Base-by-base conservation (phyloP, 1,140 invertebrate genomes). In the Pseudoatta argentina region DNA sequence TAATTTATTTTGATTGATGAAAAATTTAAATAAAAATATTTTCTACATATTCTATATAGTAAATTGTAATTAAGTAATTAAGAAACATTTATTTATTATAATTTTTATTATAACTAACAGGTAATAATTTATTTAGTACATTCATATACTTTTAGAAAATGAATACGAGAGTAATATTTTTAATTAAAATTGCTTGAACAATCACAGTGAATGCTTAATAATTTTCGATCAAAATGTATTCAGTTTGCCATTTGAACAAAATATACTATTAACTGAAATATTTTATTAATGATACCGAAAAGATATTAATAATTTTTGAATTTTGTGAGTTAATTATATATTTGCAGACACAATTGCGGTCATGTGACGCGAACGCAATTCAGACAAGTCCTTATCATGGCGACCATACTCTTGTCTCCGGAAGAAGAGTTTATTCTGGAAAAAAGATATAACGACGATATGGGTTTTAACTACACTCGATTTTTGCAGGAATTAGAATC, bases 391-490 rank as follows among this genome's bases (percentile, higher is more conserved):
- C 94, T 97, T 81, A 94, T 96, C 67, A 95, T 96, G 44, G 96
- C 96, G 87, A 96, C 96, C 39, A 96, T 97, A 90, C 93, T 97
- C 48, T 93, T 97, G 3, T 95, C 97, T 0, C 93, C 95, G 66
- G 95, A 96, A 87, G 97, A 97, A 91, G 91, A 97, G n/a, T 96
- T 96, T 64, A 96, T 97, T n/a, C 94, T 97, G 21, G 96, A 97
- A 87, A 93, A 95, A 86, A 95, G 96, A 66, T 97, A 97, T 92
- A 96, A 96, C 66, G 96, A 97, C 91, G 96, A 97, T 90, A 92
- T 96, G 79, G 97, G 97, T 24, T 97, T 97, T 91, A 96, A 96
- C 94, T 97, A 97, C 91, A 94, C 95, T 55, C 95, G 95, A 86
- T 96, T 97, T 86, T 92, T 97, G 39, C 95, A 96, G 61, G 97